Conservation (phyloP, 64 coral and sea anemone species). For the Trachythela sp. region DNA sequence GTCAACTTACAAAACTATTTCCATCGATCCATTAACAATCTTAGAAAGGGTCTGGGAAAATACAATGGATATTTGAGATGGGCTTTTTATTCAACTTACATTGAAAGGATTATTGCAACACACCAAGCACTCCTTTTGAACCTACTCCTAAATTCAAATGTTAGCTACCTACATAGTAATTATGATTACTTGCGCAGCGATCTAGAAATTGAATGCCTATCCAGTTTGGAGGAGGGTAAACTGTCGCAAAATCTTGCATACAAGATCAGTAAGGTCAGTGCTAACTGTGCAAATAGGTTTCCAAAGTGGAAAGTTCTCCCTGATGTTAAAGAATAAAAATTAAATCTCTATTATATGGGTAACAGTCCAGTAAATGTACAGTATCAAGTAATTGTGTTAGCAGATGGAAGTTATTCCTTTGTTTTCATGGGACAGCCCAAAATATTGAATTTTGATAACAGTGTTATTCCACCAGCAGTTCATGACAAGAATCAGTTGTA, state of each 20-base stretch:
- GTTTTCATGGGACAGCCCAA: not conserved
- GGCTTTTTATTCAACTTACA: not conserved
- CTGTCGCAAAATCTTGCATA: not conserved
- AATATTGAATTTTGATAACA: not conserved
- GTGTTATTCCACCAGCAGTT: not conserved
- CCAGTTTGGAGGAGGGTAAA: not conserved
- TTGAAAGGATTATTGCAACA: not conserved
- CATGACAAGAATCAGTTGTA: not conserved
- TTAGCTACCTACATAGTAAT: not conserved
- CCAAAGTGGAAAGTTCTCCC: constrained; percentile 16
- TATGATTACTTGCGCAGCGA: not conserved
- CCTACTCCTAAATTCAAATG: not conserved
- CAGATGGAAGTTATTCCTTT: not conserved
- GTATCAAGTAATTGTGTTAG: not conserved
- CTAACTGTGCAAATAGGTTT: not conserved
- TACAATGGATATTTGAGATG: not conserved
- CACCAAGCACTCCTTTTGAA: not conserved
- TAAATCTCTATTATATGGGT: not conserved
- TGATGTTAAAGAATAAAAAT: not conserved
- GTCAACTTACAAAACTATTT: not conserved
- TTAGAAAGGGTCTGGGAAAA: not conserved
- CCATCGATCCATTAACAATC: not conserved
- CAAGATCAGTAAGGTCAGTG: not conserved
- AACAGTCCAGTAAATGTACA: not conserved
- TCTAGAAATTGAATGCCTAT: not conserved